Evolutionary conservation across 2,113 vertebrate genomes (phyloP).

Genomic region (Perca flavescens): DNA sequence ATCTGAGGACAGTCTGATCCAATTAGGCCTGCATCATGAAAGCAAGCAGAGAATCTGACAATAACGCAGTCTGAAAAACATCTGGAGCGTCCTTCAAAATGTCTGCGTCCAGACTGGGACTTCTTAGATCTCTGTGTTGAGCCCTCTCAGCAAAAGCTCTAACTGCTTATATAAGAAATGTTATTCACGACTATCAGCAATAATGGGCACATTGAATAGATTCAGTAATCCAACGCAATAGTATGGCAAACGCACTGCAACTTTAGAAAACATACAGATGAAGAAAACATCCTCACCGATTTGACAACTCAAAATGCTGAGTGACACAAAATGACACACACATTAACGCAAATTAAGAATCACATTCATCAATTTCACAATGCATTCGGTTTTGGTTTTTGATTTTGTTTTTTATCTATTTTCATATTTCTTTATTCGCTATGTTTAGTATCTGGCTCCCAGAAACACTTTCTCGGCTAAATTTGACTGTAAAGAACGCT

Average conservation of each 20-base stretch:
- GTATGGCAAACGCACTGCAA: neutral
- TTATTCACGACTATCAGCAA: slow-evolving; percentile 42
- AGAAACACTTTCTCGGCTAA: too few species aligned
- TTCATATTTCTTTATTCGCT: neutral
- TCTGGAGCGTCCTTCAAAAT: slow-evolving; percentile 49
- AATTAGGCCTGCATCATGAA: slow-evolving; percentile 61
- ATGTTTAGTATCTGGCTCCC: too few species aligned
- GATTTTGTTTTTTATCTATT: neutral
- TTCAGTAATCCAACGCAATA: slow-evolving; percentile 17
- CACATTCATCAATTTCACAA: neutral
- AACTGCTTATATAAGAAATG: slow-evolving; percentile 7
- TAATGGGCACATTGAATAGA: slow-evolving; percentile 22
- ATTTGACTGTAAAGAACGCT: too few species aligned
- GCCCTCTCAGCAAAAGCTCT: slow-evolving; percentile 35
- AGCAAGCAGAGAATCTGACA: slow-evolving; percentile 41
- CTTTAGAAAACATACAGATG: neutral
- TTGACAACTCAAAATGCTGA: neutral
- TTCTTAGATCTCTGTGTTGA: slow-evolving; percentile 40
- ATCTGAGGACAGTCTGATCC: slow-evolving; percentile 54
- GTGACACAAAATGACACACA: neutral
- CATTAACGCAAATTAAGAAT: neutral
- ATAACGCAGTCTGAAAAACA: slow-evolving; percentile 49
- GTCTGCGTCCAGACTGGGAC: slow-evolving; percentile 36
- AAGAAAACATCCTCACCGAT: neutral
- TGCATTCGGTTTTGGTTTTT: neutral